Evolutionary conservation across 2,113 vertebrate genomes (phyloP), one percentile per base, ranked within the genome.

Genomic region (Chionis minor): DNA sequence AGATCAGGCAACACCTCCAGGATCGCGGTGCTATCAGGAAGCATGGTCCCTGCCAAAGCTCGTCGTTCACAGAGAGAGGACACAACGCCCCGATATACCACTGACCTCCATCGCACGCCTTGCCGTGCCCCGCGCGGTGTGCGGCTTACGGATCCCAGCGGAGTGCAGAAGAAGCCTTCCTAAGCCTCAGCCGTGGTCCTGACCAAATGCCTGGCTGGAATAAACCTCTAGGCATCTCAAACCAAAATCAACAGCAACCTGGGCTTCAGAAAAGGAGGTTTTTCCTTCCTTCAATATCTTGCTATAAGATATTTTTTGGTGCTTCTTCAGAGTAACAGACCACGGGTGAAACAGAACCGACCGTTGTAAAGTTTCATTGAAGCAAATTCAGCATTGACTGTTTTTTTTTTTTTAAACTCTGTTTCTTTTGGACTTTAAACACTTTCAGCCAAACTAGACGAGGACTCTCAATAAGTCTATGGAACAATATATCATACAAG

Each of bases 171-270:
- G 23, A 22, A 38, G 20, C 24, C 33, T 74, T n/a, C 22, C 38
- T 40, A 40, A 83, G n/a, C 40, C 16, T 61, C 62, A 54, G 8
- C 14, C 26, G 27, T 9, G 49, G 30, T 8, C 47, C 35, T 56
- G 40, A 70, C 20, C 10, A n/a, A n/a, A 62, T 8, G 5, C 11
- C 54, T 47, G 54, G 33, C 47, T 83, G 32, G 45, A 78, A 22
- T 15, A 63, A 71, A 35, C 42, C 16, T 47, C n/a, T 27, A 3
- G 4, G 8, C 9, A 55, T 35, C 72, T 49, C 49, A 56, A 69
- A 56, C 32, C 40, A 90, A 94, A 92, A 92, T 78, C 62, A 95
- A 71, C 56, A 95, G 62, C 62, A 81, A 47, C 51, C 12, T 83
- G 49, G 74, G 81, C 74, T 87, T 54, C 89, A 54, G 75, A 69